These are phyloP conservation scores for Platichthys flesus DNA, from an alignment of 2,113 vertebrate genomes.

Conservation along the genomic window DNA sequence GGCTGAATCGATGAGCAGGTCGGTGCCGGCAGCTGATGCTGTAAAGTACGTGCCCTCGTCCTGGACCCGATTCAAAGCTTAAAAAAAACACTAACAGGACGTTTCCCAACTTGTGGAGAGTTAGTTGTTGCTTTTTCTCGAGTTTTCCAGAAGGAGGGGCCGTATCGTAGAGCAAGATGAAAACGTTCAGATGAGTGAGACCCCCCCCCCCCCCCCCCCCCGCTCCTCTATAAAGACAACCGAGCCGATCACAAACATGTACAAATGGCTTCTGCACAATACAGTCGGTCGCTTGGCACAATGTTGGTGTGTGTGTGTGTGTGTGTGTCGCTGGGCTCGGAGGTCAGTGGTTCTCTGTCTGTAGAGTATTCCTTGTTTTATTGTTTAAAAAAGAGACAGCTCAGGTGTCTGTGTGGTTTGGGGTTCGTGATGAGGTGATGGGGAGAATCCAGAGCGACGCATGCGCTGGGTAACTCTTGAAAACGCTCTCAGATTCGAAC, in stretches of 20 bases:
- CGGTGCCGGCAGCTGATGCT: constrained; percentile 55
- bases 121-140: constrained; percentile 32
- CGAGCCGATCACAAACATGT: constrained; percentile 2
- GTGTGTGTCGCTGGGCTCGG: constrained; percentile 30
- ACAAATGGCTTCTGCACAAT: constrained; percentile 1
- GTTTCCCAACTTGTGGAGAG: neutral
- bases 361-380: constrained; percentile 25
- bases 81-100: neutral
- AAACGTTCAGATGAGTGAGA: constrained; percentile 31
- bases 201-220: constrained; percentile 22
- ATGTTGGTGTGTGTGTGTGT: constrained; percentile 32
- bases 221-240: constrained; percentile 4
- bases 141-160: constrained; percentile 50
- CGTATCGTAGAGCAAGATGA: constrained; percentile 46
- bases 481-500: constrained; percentile 6
- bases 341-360: constrained; percentile 27
- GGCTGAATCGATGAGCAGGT: constrained; percentile 34
- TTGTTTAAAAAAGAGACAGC: neutral
- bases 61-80: constrained; percentile 31
- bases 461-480: constrained; percentile 15
- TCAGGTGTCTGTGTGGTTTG: constrained; percentile 21
- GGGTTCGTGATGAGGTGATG: constrained; percentile 37
- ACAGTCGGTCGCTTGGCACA: constrained; percentile 46
- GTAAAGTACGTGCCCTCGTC: constrained; percentile 53
- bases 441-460: constrained; percentile 16